Conservation (phyloP, 2,888 invertebrate genomes). For the Callinectes sapidus region DNA sequence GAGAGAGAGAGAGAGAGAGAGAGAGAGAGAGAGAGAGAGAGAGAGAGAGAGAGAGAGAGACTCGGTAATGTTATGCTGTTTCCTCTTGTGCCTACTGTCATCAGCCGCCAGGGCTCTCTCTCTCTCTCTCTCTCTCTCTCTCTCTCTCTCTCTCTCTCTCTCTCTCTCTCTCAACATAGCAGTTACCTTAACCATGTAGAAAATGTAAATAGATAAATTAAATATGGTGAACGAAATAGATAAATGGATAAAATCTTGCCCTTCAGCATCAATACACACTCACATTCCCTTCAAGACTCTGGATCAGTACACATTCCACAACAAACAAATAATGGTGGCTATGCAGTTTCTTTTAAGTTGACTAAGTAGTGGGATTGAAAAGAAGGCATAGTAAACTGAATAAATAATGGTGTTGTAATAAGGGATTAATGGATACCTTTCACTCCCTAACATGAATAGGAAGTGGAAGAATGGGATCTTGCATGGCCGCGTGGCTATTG, state of each 20-base stretch:
- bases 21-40: background rate
- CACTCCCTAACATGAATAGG: background rate
- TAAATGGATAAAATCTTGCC: background rate
- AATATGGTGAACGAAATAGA: too few species aligned
- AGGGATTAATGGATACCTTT: background rate
- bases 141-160: constrained; percentile 46
- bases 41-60: background rate
- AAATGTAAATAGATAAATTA: too few species aligned
- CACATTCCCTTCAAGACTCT: background rate
- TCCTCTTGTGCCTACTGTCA: background rate
- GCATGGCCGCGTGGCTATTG: background rate
- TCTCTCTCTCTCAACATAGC: constrained; percentile 49
- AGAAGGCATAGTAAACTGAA: background rate
- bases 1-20: too few species aligned
- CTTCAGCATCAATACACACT: background rate
- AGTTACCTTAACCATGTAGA: too few species aligned
- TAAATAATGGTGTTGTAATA: background rate
- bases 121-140: background rate
- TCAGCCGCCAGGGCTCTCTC: background rate
- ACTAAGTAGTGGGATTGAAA: background rate
- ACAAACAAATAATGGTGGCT: background rate
- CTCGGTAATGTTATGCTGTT: background rate
- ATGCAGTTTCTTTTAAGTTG: background rate
- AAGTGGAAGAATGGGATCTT: background rate
- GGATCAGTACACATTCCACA: background rate